Conservation (phyloP, 2,113 vertebrate genomes). For the Heteronetta atricapilla region DNA sequence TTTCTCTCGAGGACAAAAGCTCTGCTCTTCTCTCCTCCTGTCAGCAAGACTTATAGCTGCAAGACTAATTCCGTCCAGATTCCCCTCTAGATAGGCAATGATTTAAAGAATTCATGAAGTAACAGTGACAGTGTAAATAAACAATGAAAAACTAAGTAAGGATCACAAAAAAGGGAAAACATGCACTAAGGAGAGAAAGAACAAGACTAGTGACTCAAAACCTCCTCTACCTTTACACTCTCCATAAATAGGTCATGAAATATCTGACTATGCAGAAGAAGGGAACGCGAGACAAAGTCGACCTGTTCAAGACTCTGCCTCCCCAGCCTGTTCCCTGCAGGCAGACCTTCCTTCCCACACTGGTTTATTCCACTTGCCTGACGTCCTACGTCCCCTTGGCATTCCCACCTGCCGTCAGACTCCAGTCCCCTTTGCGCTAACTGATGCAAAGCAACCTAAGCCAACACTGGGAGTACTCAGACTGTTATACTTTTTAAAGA, state of each 20-base stretch:
- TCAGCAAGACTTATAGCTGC: constrained; percentile 47
- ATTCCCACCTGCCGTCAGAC: neutral
- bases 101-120: constrained; percentile 67
- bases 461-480: neutral
- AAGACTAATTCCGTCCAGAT: constrained; percentile 48
- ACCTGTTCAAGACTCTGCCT: neutral
- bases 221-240: neutral
- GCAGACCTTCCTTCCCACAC: neutral
- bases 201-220: constrained; percentile 3
- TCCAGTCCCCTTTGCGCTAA: neutral
- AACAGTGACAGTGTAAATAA: constrained; percentile 59
- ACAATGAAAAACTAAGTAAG: constrained; percentile 60
- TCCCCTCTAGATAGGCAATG: constrained; percentile 44
- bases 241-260: neutral
- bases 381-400: neutral
- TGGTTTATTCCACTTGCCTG: neutral
- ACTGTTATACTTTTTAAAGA: neutral
- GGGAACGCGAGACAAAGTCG: neutral
- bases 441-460: neutral
- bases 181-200: neutral
- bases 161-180: neutral
- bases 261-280: neutral
- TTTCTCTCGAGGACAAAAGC: constrained; percentile 50
- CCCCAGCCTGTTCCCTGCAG: neutral
- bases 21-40: constrained; percentile 33